Evolutionary conservation across 2,888 invertebrate species (phyloP), one percentile per base, ranked within the genome.

Genomic region (Lasioglossum oenotherae): DNA sequence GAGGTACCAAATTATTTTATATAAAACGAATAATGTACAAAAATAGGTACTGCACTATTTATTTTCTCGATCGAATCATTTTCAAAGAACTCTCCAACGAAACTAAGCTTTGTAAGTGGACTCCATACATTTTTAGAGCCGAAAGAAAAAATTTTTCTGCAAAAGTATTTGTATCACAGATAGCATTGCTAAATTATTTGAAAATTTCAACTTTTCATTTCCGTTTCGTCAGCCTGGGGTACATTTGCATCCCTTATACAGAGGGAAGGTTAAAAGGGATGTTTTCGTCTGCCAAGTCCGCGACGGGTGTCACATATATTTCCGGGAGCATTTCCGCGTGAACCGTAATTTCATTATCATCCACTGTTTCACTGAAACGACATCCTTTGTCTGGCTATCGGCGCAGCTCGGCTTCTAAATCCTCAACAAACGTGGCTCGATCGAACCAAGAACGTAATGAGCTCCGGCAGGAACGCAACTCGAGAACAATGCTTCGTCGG

Each of bases 361-460:
- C 27, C 4, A 64, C 31, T 31, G 16, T 31, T 31, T 31, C 64
- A 1, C 12, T 31, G 31, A 31, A 64, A 64, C 64, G 31, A 35
- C 19, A 19, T 23, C 35, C 35, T 35, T 67, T 35, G 67, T 67
- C 35, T 1, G 35, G 67, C 16, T 31, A 31, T 64, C 31, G 67
- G 35, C 10, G 3, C 53, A 16, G 46, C 16, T 4, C 31, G 16
- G 31, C 67, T 31, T 5, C 67, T 31, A 67, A 35, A 53, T 27
- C 71, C 31, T 14, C 35, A n/a, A 12, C 27, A 46, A 46, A 44
- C n/a, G n/a, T 19, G 41, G 73, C 73, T 78, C 57, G 46, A 46
- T 44, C 78, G 35, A 53, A 35, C 64, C 73, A 31, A 53, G 73
- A 41, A 41, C 81, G 27, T 78, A 82, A 74, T 46, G 74, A 78